Evolutionary conservation across 2,888 invertebrate species (phyloP).

Genomic region (Piscicola geometra): DNA sequence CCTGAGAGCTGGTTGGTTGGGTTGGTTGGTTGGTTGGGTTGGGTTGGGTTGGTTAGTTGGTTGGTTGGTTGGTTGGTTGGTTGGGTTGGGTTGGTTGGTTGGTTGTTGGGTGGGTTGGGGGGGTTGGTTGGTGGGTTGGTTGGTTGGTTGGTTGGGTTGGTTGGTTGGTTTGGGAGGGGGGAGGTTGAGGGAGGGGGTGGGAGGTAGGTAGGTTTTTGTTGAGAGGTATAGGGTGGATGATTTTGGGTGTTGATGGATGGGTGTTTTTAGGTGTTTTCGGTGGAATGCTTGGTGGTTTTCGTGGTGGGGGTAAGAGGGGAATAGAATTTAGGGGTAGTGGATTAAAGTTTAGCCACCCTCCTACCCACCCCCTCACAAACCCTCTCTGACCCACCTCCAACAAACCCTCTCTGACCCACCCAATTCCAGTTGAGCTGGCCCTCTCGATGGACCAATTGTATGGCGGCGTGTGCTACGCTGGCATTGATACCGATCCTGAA

Average conservation of each 20-base stretch:
- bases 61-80: background rate
- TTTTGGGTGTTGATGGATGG: background rate
- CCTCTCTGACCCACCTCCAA: background rate
- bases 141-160: background rate
- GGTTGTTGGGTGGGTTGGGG: background rate
- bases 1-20: slow-evolving; percentile 74
- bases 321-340: too few species aligned
- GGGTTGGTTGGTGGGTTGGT: background rate
- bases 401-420: too few species aligned
- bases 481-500: slow-evolving; percentile 98
- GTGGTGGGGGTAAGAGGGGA: background rate
- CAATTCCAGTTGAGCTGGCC: slow-evolving; percentile 77
- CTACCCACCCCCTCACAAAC: background rate
- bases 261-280: background rate
- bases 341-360: background rate
- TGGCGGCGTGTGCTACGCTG: slow-evolving; percentile 97
- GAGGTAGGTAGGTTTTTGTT: too few species aligned
- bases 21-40: background rate
- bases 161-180: too few species aligned
- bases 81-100: too few species aligned
- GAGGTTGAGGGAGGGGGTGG: too few species aligned
- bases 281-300: background rate
- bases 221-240: too few species aligned
- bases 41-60: background rate
- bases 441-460: slow-evolving; percentile 98